Base-by-base conservation (phyloP, 2,797 vertebrate genomes). In the Melanotaenia trifasciata region DNA sequence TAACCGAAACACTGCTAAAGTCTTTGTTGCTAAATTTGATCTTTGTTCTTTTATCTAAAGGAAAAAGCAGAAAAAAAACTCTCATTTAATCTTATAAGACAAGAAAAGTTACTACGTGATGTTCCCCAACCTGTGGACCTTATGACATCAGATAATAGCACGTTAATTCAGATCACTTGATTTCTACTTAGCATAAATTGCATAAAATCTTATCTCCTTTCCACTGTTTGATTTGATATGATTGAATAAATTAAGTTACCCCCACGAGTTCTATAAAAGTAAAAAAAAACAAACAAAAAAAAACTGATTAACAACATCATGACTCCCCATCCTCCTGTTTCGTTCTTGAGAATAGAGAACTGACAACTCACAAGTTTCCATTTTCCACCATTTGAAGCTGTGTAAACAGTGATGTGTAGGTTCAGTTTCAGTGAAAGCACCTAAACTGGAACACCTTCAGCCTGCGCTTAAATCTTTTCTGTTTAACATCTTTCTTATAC, bases 401-500 rank as follows among this genome's bases (percentile, higher is more conserved):
- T 20, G 11, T 58, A 62, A 69, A 70, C 20, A 14, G 58, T 38
- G 22, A 47, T 50, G 20, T 50, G 24, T 58, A 3, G 10, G 20
- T 50, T 50, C 6, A 50, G 30, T 67, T 54, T 63, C 5, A 53
- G 6, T 57, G 36, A 61, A 62, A 75, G 65, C 58, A 53, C 36
- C 14, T 12, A 10, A 67, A 73, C 62, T 9, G 20, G 18, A 36
- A 72, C 16, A 4, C 50, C 22, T 68, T 65, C 54, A 58, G 1
- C 58, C 57, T 16, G 16, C 64, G 72, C 61, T 75, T 20, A 28
- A 54, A 70, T 83, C 50, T 40, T 11, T 16, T 66, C 28, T 38
- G 24, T 63, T 80, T 69, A 35, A 43, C 47, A 30, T 50, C 45
- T 45, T 43, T 67, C 11, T 8, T 60, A 24, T 73, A 79, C 63